Base-by-base conservation (phyloP, 2,888 invertebrate genomes). In the Beris morrisii region DNA sequence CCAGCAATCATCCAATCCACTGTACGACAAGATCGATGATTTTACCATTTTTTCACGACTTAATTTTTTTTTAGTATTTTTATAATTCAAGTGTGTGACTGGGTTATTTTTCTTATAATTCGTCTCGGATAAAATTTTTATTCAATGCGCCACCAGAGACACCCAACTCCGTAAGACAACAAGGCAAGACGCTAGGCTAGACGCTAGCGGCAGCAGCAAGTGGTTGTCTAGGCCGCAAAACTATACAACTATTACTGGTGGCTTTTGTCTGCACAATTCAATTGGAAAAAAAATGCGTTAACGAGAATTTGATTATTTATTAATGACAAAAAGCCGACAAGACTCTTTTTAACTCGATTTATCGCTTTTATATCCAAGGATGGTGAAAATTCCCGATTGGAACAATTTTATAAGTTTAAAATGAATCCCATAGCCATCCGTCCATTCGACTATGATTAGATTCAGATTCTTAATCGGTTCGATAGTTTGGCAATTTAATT, bases 281-380 rank as follows among this genome's bases (percentile, higher is more conserved):
- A 38, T 9, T 12, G 4, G 28, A 52, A 28, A 15, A n/a, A 22
- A 22, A 22, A 52, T 7, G 58, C 45, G 68, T 70, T 72, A 72
- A 72, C 71, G 72, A 72, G 72, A 71, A 70, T 72, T 72, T 72
- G 72, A 72, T 72, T 72, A 72, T 71, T 72, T 72, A 72, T 72
- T 72, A 72, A 72, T 72, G 72, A 72, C 70, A 66, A 50, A 32
- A 64, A 55, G 58, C 38, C 64, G 64, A 57, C 38, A 48, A 63
- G 53, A 32, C 38, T 38, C 38, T 38, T 38, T 38, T 38, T 9
- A 38, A 38, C 12, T 54, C 30, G 50, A 50, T 22, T 28, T 50
- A n/a, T 28, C 9, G 28, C 28, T n/a, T 28, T 22, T 52, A 12
- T 38, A 54, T 30, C 31, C 9, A 32, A 15, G 13, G 22, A 15